phyloP scores from a whole-genome alignment of 2,888 invertebrate genomes.

The Thereva nobilitata region DNA sequence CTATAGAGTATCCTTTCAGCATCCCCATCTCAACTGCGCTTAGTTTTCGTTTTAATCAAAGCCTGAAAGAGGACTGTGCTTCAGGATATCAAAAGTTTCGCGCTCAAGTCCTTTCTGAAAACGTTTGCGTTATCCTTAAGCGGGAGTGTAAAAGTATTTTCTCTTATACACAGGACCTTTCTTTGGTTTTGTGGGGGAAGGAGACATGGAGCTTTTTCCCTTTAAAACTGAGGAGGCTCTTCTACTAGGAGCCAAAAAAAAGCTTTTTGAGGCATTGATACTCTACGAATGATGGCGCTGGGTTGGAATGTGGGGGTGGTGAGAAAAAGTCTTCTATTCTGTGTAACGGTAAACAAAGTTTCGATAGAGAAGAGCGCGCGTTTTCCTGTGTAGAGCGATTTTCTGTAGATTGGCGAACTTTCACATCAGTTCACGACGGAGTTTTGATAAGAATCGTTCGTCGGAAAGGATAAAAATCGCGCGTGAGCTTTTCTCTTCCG shows the following conservation, averaged over 20 bases:
- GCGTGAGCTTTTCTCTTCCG: conserved; percentile 24
- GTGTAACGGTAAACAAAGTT: conserved; percentile 16
- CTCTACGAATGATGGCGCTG: not conserved
- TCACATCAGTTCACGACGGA: conserved; percentile 40
- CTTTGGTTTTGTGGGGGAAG: too few relatives aligned
- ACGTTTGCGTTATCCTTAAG: too few relatives aligned
- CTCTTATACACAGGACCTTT: conserved; percentile 16
- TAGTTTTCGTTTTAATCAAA: conserved; percentile 11
- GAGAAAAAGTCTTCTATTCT: conserved; percentile 12
- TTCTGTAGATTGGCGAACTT: conserved; percentile 4
- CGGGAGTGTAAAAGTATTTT: not conserved
- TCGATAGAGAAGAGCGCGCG: conserved; percentile 20
- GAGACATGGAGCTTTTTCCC: too few relatives aligned
- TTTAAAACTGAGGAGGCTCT: too few relatives aligned
- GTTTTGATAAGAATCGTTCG: conserved; percentile 43
- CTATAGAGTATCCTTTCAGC: too few relatives aligned
- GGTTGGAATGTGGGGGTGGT: not conserved
- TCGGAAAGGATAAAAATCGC: conserved; percentile 21
- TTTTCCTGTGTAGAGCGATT: conserved; percentile 19
- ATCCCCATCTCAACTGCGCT: too few relatives aligned
- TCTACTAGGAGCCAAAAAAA: too few relatives aligned
- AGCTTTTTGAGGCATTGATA: conserved; percentile 12
- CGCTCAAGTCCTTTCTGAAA: not conserved
- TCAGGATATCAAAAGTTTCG: conserved; percentile 16
- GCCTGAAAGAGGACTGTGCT: not conserved